Base-by-base conservation (phyloP, 2,113 vertebrate species). In the Phylloscopus trochiloides region DNA sequence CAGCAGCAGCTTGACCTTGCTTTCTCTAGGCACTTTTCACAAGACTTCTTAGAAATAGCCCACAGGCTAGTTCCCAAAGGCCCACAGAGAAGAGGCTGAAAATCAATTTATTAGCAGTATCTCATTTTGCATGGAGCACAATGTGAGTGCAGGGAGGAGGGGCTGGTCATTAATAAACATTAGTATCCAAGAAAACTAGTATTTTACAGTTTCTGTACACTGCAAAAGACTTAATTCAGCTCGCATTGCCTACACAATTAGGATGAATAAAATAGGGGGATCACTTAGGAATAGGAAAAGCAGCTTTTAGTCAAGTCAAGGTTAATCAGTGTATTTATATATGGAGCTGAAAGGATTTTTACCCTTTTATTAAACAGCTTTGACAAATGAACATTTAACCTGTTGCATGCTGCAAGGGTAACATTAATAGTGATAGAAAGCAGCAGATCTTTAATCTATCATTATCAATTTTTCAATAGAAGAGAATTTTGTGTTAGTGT, bases 321-420 rank as follows among this genome's bases (percentile, higher is more conserved):
- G 73, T 85, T 95, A 82, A 86, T 86, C 34, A 70, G 54, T 76
- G 38, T 91, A 48, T 54, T 89, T 91, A 85, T 47, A 58, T 43
- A 47, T 51, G 48, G 38, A 88, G 55, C 36, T 38, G 63, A 90
- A 92, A 70, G 43, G 47, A 85, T 77, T 96, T 94, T 96, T 79
- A 48, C 12, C 55, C 38, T 76, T 88, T 82, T 70, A 82, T 94
- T 70, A 73, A 93, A 73, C 10, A 82, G 58, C 34, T 79, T 88
- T 74, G 54, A 90, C 51, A 79, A 96, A 77, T 82, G 91, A 93
- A 63, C 16, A 34, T 91, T 84, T 71, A 72, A 78, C 75, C 86
- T 83, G 67, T 76, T 71, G 85, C 42, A 51, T 0, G 4, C 50
- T 77, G 58, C 32, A 62, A 90, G 38, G 14, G 13, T 83, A 83